These are phyloP conservation scores for Conchocele bisecta DNA, from an alignment of 2,888 invertebrate genomes.

Conservation along the genomic window DNA sequence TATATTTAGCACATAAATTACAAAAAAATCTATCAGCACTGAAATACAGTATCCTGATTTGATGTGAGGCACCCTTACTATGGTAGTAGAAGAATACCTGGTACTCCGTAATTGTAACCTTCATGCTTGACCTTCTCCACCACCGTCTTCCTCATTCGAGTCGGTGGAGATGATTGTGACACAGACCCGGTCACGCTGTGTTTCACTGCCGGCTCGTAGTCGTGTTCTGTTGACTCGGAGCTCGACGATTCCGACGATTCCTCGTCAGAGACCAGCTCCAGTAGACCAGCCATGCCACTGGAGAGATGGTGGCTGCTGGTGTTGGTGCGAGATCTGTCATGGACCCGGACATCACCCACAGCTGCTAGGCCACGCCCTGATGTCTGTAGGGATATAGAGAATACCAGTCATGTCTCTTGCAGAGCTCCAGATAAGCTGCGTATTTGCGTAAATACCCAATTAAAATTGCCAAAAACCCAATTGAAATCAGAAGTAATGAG, in stretches of 20 bases:
- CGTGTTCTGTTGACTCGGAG: slow-evolving; percentile 55
- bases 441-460: too few species aligned
- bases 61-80: too few species aligned
- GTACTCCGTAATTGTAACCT: slow-evolving; percentile 82
- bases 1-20: too few species aligned
- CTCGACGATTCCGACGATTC: slow-evolving; percentile 44
- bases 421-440: too few species aligned
- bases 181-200: slow-evolving; percentile 59
- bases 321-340: slow-evolving; percentile 47
- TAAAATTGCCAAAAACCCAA: too few species aligned
- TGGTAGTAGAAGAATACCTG: too few species aligned
- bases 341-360: slow-evolving; percentile 58
- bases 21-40: too few species aligned
- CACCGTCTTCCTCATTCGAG: slow-evolving; percentile 52
- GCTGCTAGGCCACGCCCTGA: slow-evolving; percentile 47
- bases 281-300: slow-evolving; percentile 47
- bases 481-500: too few species aligned
- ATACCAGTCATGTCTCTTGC: too few species aligned
- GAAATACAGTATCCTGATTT: too few species aligned
- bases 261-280: slow-evolving; percentile 54
- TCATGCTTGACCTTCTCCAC: slow-evolving; percentile 71
- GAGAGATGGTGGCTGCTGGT: slow-evolving; percentile 55
- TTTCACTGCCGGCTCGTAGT: slow-evolving; percentile 68
- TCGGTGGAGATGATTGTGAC: slow-evolving; percentile 50
- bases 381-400: slow-evolving; percentile 9